phyloP scores from a whole-genome alignment of 2,113 vertebrate species.

The Muscicapa adusta region DNA sequence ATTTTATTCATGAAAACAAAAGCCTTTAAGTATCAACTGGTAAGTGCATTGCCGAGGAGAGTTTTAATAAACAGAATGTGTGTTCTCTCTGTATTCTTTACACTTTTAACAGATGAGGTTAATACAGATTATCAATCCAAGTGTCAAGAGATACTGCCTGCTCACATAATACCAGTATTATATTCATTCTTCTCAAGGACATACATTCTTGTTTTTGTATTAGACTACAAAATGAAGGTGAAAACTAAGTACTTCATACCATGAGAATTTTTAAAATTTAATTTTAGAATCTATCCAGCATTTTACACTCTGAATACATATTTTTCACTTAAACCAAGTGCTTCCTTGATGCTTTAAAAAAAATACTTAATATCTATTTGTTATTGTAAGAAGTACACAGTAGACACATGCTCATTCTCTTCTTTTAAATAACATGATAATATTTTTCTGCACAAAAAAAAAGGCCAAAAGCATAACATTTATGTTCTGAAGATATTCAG shows the following conservation, averaged over 20 bases:
- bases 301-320: background rate
- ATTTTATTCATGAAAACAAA: background rate
- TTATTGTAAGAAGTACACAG: background rate
- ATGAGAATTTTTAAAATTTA: fast-evolving
- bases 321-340: background rate
- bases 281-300: background rate
- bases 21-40: background rate
- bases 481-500: background rate
- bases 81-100: background rate
- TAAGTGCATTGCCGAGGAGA: background rate
- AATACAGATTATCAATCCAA: background rate
- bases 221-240: background rate
- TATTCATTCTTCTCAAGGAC: background rate
- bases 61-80: background rate
- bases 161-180: background rate
- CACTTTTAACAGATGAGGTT: background rate
- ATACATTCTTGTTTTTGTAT: background rate
- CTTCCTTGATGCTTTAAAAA: background rate
- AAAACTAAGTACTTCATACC: background rate
- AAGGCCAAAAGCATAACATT: background rate
- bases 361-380: background rate
- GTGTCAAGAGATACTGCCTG: background rate
- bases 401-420: background rate
- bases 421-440: background rate
- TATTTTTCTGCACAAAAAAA: background rate